These are phyloP conservation scores for Manduca sexta DNA, from an alignment of 1,140 invertebrate species.

Conservation along the genomic window DNA sequence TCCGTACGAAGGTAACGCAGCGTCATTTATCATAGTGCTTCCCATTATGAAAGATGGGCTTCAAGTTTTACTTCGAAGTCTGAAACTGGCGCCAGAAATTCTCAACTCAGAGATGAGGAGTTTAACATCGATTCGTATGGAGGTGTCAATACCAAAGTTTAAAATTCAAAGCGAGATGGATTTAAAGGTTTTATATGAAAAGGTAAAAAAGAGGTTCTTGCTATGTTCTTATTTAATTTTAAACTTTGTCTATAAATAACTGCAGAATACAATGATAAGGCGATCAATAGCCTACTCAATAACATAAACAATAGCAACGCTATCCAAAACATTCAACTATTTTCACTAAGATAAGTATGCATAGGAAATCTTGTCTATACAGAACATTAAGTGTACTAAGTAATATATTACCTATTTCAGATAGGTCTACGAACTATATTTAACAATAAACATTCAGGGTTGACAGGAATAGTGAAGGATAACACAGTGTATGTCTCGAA, in stretches of 20 bases:
- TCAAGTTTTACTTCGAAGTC: conserved; percentile 21
- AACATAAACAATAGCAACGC: too few relatives aligned
- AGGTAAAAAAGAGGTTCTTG: conserved; percentile 18
- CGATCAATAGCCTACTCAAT: too few relatives aligned
- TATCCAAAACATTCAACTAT: too few relatives aligned
- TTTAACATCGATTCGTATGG: conserved; percentile 13
- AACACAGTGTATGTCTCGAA: conserved; percentile 21
- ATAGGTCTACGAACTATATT: conserved; percentile 38
- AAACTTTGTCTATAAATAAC: too few relatives aligned
- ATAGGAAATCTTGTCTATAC: too few relatives aligned
- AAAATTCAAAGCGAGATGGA: conserved; percentile 34
- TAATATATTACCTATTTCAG: conserved; percentile 18
- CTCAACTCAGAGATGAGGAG: conserved; percentile 24
- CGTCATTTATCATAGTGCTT: conserved; percentile 37
- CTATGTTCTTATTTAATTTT: too few relatives aligned
- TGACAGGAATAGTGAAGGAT: conserved; percentile 25
- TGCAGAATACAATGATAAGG: too few relatives aligned
- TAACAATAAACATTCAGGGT: conserved; percentile 13
- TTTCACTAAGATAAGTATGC: too few relatives aligned
- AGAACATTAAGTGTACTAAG: not conserved
- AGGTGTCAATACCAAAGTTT: conserved; percentile 42
- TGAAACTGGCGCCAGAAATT: conserved; percentile 36
- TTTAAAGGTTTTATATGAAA: conserved; percentile 27
- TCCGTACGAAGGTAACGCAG: conserved; percentile 30
- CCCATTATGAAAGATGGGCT: conserved; percentile 31